These are phyloP conservation scores for Scelioninae gen. 1 DNA, from an alignment of 2,888 invertebrate genomes.

Conservation along the genomic window DNA sequence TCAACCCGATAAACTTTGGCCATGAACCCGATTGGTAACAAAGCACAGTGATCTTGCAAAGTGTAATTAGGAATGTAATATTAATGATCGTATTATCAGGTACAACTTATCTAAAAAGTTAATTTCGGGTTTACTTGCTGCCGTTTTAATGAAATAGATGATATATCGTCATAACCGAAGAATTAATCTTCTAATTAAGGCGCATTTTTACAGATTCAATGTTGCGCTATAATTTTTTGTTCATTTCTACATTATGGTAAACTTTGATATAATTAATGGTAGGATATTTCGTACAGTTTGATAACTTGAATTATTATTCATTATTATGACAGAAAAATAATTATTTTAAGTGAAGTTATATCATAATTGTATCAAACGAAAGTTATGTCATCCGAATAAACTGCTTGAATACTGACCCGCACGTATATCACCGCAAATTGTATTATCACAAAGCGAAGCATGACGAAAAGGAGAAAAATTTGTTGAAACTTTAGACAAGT, in stretches of 20 bases:
- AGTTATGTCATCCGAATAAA: background rate
- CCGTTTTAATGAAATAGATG: constrained; percentile 20
- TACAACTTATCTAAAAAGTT: constrained; percentile 37
- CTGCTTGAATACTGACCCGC: constrained; percentile 8
- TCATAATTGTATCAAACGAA: background rate
- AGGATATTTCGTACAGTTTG: background rate
- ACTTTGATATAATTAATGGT: constrained; percentile 4
- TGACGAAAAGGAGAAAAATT: constrained; percentile 19
- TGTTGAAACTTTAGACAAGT: constrained; percentile 25
- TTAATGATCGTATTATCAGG: constrained; percentile 40
- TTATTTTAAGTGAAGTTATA: background rate
- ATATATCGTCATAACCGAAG: background rate
- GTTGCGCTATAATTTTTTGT: background rate
- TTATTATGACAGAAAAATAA: background rate
- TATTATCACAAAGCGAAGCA: constrained; percentile 35
- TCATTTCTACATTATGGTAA: background rate
- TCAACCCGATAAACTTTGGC: constrained; percentile 34
- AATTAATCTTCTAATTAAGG: background rate
- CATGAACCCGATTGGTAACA: constrained; percentile 40
- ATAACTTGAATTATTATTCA: background rate
- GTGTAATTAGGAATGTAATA: constrained; percentile 47
- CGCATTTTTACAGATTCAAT: constrained; percentile 2
- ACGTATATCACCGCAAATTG: constrained; percentile 20
- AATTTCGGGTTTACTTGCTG: constrained; percentile 18
- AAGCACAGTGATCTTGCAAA: constrained; percentile 23